Base-by-base conservation (phyloP, 2,888 invertebrate genomes). In the Dione juno region DNA sequence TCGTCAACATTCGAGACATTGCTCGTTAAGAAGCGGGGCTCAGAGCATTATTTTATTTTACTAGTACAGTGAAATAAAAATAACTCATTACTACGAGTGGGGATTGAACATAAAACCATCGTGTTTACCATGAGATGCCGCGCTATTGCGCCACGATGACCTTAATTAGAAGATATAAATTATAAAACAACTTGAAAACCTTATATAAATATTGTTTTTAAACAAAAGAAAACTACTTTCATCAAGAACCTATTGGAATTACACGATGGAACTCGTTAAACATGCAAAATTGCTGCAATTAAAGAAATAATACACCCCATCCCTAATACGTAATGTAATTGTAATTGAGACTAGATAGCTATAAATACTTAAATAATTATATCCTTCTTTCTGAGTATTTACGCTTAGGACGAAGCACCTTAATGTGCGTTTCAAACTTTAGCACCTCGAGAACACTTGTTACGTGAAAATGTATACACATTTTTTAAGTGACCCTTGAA, bases 271-370 rank as follows among this genome's bases (percentile, higher is more conserved):
- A 28, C 21, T 61, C 28, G 11, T 61, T 7, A 28, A 61, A 16
- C 43, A 45, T 45, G n/a, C 35, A 45, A 37, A 45, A 45, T 35
- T 45, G 28, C 61, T 61, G 45, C 28, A 35, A 45, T 45, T 61
- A 21, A 45, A 21, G 6, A 14, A 6, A 45, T 61, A 16, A n/a
- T 28, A 45, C 28, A 35, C 28, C 21, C 45, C n/a, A 43, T 28
- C 45, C 11, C 45, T 61, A 61, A 35, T 28, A 61, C n/a, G 45
- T 43, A n/a, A n/a, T n/a, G n/a, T n/a, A n/a, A n/a, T 43, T 45
- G 61, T 61, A 61, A 61, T 61, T 61, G 61, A 61, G 61, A 45
- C 45, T 45, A 61, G 61, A 61, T 45, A 61, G 45, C 45, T 61
- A 61, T 45, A 61, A 59, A 61, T 43, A 45, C 61, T 45, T 28